Base-by-base conservation (phyloP, 2,888 invertebrate genomes). In the Tricholauxania praeusta region DNA sequence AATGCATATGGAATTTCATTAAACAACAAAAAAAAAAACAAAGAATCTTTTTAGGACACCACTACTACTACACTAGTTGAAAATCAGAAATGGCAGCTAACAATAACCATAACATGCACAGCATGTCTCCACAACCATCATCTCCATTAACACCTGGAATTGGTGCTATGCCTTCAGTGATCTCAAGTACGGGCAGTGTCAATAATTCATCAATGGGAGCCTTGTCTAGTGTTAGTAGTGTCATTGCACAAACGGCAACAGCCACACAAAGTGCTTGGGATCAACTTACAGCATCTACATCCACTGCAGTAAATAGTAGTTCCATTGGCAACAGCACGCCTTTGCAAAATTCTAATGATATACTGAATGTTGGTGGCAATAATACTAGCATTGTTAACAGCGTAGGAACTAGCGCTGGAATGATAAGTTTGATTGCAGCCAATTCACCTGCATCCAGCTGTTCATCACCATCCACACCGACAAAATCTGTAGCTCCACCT, bases 231-330 rank as follows among this genome's bases (percentile, higher is more conserved):
- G 47, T 60, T 74, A 12, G 74, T 71, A 0, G 74, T 66, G 3
- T 69, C 15, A 70, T 62, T n/a, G 53, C 77, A 17, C 78, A 77
- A 73, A 77, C 77, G 64, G 78, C 80, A 53, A 75, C 83, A 1
- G 78, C 77, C 64, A 74, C 82, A 49, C 85, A 85, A 76, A 84
- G 87, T 72, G 87, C 87, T 65, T 88, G 88, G 88, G 87, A 88
- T 77, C 87, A 87, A 78, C 73, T 88, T 48, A 87, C 87, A n/a
- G 85, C 86, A 32, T 82, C 86, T 73, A 81, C 76, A 60, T 72
- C 66, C 22, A 48, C 51, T n/a, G 39, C 72, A 65, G 77, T 78
- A 72, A 74, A 81, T 22, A 76, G 80, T 1, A 76, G 62, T 4
- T 77, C 82, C 0, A 78, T 77, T 17, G 72, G 80, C 72, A 48